Base-by-base conservation (phyloP, 1,140 invertebrate genomes). In the Acyrthosiphon pisum region DNA sequence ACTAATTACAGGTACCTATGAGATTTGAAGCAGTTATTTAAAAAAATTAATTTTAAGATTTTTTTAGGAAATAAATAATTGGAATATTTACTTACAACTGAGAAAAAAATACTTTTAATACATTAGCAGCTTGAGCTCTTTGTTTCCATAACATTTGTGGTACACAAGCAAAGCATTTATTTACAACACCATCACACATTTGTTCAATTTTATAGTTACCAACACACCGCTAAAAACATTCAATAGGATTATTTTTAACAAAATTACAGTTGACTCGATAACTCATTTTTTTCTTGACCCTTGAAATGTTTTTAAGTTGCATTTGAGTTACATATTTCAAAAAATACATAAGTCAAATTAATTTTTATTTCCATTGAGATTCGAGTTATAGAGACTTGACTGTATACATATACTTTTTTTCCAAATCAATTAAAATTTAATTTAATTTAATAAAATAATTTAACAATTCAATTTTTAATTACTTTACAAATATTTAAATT, bases 41-140 rank as follows among this genome's bases (percentile, higher is more conserved):
- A 3, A 81, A n/a, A 35, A 81, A 6, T 18, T 1, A 81, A 18
- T 20, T n/a, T 18, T 76, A 11, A 35, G 35, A 81, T 81, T 6
- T 35, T 81, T 37, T 81, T 81, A 37, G 14, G 4, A 81, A 81
- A 20, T 81, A n/a, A 37, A 37, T 81, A 81, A 35, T 81, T 81
- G 37, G 0, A n/a, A 81, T 35, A 81, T 35, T 81, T 18, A 20
- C 91, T 92, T 92, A 92, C 91, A 92, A 84, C 44, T 92, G 91
- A 56, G 91, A 92, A 92, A 4, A 84, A 92, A 92, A 92, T 41
- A 92, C 22, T 92, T 92, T 92, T 60, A 92, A 84, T 3, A 83
- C 48, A 92, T 83, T 92, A 41, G 76, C 91, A 53, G 91, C 46
- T 50, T 30, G 22, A 84, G 91, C 91, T 84, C 91, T 84, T 83